phyloP scores from a whole-genome alignment of 2,888 invertebrate species.

The Plutella xylostella region DNA sequence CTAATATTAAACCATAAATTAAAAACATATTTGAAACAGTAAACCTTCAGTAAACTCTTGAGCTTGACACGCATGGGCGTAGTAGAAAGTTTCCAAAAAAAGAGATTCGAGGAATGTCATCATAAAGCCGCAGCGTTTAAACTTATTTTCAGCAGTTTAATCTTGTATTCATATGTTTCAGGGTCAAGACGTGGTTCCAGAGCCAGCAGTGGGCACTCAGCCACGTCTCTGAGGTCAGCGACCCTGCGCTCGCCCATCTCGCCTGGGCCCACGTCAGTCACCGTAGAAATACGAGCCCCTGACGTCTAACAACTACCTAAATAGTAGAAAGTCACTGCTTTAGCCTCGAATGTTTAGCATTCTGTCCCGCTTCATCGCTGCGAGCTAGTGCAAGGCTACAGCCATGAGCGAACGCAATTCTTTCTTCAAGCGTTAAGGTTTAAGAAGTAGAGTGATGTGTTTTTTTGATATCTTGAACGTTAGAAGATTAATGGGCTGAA shows the following conservation, averaged over 20 bases:
- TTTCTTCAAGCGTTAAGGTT: not conserved
- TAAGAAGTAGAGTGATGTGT: not conserved
- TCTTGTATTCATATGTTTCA: slow-evolving; percentile 25
- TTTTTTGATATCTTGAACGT: not conserved
- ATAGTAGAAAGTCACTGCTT: too few species aligned
- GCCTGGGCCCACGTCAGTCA: slow-evolving; percentile 69
- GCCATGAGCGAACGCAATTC: not conserved
- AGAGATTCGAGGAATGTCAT: too few species aligned
- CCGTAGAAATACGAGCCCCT: slow-evolving; percentile 81
- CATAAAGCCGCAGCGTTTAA: too few species aligned
- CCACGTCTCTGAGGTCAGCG: slow-evolving; percentile 76
- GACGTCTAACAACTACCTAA: slow-evolving; percentile 66
- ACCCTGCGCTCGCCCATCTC: slow-evolving; percentile 55
- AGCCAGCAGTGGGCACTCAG: slow-evolving; percentile 83
- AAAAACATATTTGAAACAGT: too few species aligned
- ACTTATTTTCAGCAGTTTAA: too few species aligned
- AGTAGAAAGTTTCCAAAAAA: too few species aligned
- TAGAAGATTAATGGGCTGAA: not conserved
- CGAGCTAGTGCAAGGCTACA: too few species aligned
- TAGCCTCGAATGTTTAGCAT: too few species aligned
- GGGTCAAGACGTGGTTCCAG: slow-evolving; percentile 78
- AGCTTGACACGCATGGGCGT: too few species aligned
- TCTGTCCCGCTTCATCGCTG: too few species aligned
- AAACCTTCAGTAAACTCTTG: too few species aligned
- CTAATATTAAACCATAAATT: too few species aligned